These are phyloP conservation scores for Aphelinus atriplicis DNA, from an alignment of 1,140 invertebrate genomes.

Conservation along the genomic window DNA sequence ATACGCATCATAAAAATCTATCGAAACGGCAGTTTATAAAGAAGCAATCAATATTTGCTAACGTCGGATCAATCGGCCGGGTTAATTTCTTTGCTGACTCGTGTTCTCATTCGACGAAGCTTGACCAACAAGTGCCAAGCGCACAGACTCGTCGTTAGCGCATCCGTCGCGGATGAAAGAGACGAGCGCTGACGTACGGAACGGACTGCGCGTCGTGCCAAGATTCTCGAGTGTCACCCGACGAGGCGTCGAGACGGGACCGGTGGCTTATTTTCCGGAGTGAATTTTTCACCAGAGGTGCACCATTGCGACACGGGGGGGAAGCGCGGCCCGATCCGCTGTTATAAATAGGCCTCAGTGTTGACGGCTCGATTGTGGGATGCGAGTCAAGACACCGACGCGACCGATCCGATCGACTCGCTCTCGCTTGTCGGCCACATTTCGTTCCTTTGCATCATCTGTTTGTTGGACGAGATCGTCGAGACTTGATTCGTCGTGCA, in stretches of 20 bases:
- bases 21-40: too few species aligned
- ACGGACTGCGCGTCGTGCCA: neutral
- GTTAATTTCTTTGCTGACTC: too few species aligned
- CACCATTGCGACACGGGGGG: too few species aligned
- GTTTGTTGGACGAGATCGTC: too few species aligned
- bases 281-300: neutral
- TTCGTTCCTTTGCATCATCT: too few species aligned
- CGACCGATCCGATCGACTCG: neutral
- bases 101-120: too few species aligned
- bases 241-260: neutral
- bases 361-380: neutral
- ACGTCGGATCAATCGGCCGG: too few species aligned
- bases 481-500: too few species aligned
- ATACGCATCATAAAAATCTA: too few species aligned
- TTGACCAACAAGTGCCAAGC: too few species aligned
- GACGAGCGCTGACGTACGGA: neutral
- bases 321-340: neutral
- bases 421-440: neutral
- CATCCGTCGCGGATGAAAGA: neutral
- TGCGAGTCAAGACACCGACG: too few species aligned
- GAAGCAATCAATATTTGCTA: too few species aligned
- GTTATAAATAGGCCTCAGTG: slow-evolving; percentile 12
- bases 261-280: slow-evolving; percentile 10
- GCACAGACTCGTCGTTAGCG: neutral
- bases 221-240: neutral